Evolutionary conservation across 2,113 vertebrate genomes (phyloP), one percentile per base, ranked within the genome.

Genomic region (Andinoacara biseriatus): DNA sequence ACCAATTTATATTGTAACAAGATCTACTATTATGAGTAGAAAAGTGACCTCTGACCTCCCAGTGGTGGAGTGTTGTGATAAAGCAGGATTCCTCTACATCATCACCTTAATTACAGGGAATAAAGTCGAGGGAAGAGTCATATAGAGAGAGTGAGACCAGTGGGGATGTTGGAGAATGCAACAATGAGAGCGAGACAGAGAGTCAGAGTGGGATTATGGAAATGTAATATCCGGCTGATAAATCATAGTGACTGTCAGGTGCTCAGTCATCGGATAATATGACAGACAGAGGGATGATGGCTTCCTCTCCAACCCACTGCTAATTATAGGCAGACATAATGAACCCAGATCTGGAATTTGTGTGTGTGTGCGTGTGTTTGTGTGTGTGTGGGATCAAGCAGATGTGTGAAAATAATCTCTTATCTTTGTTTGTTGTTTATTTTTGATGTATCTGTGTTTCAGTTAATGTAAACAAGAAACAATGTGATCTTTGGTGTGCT

Each of bases 161-260:
- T 13, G 74, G 62, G 33, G 67, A 77, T n/a, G 57, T 67, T 62
- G 67, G 65, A 46, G 40, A 78, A 69, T 17, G 79, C 20, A 76
- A 61, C 78, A 61, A 46, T 82, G 74, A 58, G 31, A 58, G 17
- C 13, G 22, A 60, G 61, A 69, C 74, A 49, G 59, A 22, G 74
- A 59, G 49, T 76, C 81, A 62, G 81, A 85, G 43, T 54, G 75
- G 78, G 72, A 85, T 87, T 88, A 90, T 88, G 89, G 86, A 89
- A 90, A 90, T 89, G 90, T 87, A 89, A 91, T 93, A 93, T 90
- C 89, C 90, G 86, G 89, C 78, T 84, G 87, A 93, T 93, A 84
- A 91, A 93, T 91, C 92, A 91, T 22, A n/a, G 84, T 87, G 87
- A 89, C 82, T 89, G 92, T 93, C 92, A 90, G 89, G 89, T 91